A percentile compares a stretch with the other conserved stretches of the same genome.
Conservation (phyloP, 1,140 invertebrate species). For the Arctopsyche grandis region DNA sequence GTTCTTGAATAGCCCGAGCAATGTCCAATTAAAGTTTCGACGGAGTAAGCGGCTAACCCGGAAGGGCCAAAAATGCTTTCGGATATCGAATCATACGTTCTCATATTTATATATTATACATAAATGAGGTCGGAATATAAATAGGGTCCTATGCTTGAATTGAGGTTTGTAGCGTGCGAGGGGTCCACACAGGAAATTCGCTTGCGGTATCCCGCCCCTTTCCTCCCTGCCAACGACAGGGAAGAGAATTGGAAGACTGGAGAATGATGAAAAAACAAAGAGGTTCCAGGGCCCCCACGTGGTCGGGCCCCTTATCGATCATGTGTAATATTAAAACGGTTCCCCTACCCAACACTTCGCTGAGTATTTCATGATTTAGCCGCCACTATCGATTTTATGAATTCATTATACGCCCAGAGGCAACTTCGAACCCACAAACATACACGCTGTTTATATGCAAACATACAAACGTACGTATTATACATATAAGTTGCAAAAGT, state of each 20-base stretch:
- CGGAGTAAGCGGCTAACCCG: background rate
- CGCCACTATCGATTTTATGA: slow-evolving; percentile 13
- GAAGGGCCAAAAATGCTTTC: slow-evolving; percentile 1
- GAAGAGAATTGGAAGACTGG: too few species aligned
- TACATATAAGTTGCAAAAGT: background rate
- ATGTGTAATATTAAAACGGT: slow-evolving; percentile 6
- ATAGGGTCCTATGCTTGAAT: background rate
- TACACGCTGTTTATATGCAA: background rate
- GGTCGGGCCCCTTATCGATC: slow-evolving; percentile 3
- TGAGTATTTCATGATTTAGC: background rate
- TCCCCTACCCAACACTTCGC: background rate
- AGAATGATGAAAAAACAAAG: slow-evolving; percentile 16
- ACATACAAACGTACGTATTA: too few species aligned
- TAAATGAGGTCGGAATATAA: background rate
- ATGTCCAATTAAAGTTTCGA: too few species aligned
- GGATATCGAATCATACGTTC: background rate
- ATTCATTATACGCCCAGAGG: background rate
- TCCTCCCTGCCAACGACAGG: too few species aligned
- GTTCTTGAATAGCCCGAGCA: too few species aligned
- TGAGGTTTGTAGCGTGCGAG: background rate
- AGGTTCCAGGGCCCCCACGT: background rate
- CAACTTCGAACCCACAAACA: background rate
- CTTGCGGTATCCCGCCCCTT: too few species aligned
- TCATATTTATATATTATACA: background rate
- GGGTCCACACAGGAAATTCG: slow-evolving; percentile 3